Base-by-base conservation (phyloP, 1,140 invertebrate species). In the Brachionus plicatilis region DNA sequence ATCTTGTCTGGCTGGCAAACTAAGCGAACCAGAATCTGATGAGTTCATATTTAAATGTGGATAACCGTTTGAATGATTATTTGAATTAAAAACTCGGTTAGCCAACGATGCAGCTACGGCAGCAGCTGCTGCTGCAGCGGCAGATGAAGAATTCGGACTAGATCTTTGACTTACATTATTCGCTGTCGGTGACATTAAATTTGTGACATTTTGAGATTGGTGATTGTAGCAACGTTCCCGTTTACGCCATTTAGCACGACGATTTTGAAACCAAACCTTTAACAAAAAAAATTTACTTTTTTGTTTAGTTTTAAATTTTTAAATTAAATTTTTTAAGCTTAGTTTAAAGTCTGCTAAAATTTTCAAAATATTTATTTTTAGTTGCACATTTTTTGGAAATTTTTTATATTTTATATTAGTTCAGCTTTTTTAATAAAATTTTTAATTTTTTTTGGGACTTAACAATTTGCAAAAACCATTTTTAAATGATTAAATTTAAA, bases 201-300 rank as follows among this genome's bases (percentile, higher is more conserved):
- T 17, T 9, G 50, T 6, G 41, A 29, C 56, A 56, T 12, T 37
- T 33, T 41, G 60, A 6, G 33, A 11, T 66, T 33, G 50, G 27
- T 82, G 70, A 43, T 12, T 66, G 29, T 66, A 82, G 27, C 50
- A 82, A 37, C 88, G 56, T 85, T 89, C 88, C 6, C 88, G 53
- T 82, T 99, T 99, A 79, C 97, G 93, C 96, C 96, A 99, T 90
- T 99, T 99, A 85, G 97, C 96, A 80, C 97, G 92, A 47, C 97
- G 92, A 89, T 99, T 99, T 91, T 99, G 96, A 90, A 99, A 99
- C 97, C 97, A 99, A 0, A 99, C 97, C 97, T 99, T 37, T 37
- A 37, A 7, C 7, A 0, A 37, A 37, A 37, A 37, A 37, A 37
- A 37, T 0, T 6, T 37, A 7, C 0, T 37, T 37, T 37, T 37